Evolutionary conservation across 2,797 vertebrate genomes (phyloP).

Genomic region (Dicrostonyx torquatus): DNA sequence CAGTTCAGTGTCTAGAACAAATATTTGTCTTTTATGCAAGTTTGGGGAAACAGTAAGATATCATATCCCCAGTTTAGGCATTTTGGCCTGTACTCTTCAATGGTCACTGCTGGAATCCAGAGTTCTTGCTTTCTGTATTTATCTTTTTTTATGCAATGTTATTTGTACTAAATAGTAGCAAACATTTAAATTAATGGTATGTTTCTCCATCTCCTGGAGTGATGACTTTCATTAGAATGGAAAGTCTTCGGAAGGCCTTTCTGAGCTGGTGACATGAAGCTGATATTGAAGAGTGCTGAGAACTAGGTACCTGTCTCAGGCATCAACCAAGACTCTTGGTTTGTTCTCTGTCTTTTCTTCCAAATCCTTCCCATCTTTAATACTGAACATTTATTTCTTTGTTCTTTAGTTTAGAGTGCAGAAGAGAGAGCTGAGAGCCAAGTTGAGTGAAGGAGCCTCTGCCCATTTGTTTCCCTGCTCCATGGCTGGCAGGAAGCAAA

Average conservation of each 20-base stretch:
- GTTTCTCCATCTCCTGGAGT: neutral
- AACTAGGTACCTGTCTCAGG: neutral
- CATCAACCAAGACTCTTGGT: neutral
- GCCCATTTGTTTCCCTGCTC: neutral
- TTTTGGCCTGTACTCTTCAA: neutral
- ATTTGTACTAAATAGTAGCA: neutral
- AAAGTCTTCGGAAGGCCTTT: neutral
- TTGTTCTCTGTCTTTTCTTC: neutral
- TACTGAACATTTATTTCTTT: neutral
- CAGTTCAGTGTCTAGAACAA: neutral
- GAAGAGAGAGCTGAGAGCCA: neutral
- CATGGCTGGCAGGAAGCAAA: conserved; percentile 6
- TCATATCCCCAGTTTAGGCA: neutral
- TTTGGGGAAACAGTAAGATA: too few species aligned
- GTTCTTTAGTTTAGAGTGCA: neutral
- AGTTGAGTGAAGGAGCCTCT: neutral
- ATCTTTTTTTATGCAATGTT: neutral
- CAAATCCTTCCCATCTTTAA: neutral
- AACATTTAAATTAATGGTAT: neutral
- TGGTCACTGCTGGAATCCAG: neutral
- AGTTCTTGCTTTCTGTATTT: conserved; percentile 3
- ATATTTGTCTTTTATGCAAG: neutral
- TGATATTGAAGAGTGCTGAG: neutral
- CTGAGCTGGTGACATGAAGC: neutral
- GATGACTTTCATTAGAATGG: neutral